Evolutionary conservation across 2,888 invertebrate species (phyloP), one percentile per base, ranked within the genome.

Genomic region (Abscondita cerata): DNA sequence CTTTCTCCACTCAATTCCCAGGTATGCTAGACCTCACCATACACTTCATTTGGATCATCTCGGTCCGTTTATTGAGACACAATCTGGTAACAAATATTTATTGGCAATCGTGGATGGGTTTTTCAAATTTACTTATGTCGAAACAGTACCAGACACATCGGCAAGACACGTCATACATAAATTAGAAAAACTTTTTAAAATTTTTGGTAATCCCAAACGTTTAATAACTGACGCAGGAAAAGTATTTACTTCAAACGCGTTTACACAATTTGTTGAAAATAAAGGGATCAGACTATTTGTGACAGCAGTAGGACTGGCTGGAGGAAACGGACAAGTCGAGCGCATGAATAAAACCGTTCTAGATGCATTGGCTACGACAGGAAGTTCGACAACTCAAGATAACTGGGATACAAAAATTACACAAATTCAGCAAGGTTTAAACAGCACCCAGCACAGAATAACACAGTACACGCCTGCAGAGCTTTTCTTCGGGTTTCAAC

Each of bases 1-100:
- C 9, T 47, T 18, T 38, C n/a, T 59, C 5, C 52, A 58, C 25
- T 38, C 58, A 1, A 58, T 51, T 12, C 19, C 36, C 0, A 52
- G 47, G 15, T 16, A 12, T 9, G 25, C 53, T 11, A n/a, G 52
- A 12, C 59, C 59, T 9, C 36, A 34, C n/a, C 31, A 31, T 9
- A 31, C 31, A 31, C 9, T 31, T 9, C 31, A 31, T 9, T 4
- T 31, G 9, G 31, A 31, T 31, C 31, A 31, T 31, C 9, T 31
- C 5, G 31, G 31, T 6, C 31, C 31, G 6, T 31, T 31, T 9
- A 9, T 9, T 4, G 5, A 9, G 5, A 31, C 31, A 4, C 5
- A 31, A 31, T 31, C 31, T 9, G 6, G 9, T 6, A 31, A 31
- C 9, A 31, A 31, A 31, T 31, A 31, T 31, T 4, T 31, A 31